A percentile compares a stretch with the other conserved stretches of the same genome.
Evolutionary conservation across 1,140 invertebrate genomes (phyloP).

Genomic region (Papilio polytes): DNA sequence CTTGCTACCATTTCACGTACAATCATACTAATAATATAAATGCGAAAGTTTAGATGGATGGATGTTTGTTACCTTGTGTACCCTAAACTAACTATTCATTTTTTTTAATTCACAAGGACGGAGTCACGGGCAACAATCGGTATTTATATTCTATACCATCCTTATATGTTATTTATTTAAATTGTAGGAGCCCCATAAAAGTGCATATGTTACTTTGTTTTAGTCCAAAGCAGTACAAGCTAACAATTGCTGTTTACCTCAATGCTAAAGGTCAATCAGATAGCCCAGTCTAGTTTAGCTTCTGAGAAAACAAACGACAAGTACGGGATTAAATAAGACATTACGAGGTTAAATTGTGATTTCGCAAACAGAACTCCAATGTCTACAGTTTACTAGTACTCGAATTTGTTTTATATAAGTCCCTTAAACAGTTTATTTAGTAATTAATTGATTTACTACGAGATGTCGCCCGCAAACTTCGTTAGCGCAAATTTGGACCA

Average conservation of each 20-base stretch:
- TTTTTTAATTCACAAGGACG: too few species aligned
- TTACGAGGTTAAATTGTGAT: slow-evolving; percentile 6
- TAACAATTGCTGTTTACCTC: slow-evolving; percentile 13
- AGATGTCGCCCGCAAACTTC: too few species aligned
- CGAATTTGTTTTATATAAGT: neutral
- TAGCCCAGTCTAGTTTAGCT: slow-evolving; percentile 2
- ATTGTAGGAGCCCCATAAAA: neutral
- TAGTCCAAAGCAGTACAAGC: neutral
- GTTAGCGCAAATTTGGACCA: too few species aligned
- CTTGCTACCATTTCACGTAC: neutral
- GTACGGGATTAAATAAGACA: neutral
- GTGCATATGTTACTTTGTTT: neutral
- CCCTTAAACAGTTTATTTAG: neutral
- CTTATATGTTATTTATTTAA: neutral
- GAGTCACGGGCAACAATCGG: too few species aligned
- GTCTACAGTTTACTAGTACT: neutral
- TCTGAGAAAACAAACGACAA: slow-evolving; percentile 5
- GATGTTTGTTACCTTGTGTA: too few species aligned
- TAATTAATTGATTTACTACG: neutral
- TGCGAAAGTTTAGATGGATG: too few species aligned
- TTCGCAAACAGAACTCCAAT: neutral
- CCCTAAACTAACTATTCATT: too few species aligned
- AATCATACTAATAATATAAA: too few species aligned
- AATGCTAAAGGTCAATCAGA: neutral
- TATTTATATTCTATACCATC: too few species aligned